These are phyloP conservation scores for Paramuricea clavata DNA, from an alignment of 92 coral and sea anemone genomes.

Conservation along the genomic window DNA sequence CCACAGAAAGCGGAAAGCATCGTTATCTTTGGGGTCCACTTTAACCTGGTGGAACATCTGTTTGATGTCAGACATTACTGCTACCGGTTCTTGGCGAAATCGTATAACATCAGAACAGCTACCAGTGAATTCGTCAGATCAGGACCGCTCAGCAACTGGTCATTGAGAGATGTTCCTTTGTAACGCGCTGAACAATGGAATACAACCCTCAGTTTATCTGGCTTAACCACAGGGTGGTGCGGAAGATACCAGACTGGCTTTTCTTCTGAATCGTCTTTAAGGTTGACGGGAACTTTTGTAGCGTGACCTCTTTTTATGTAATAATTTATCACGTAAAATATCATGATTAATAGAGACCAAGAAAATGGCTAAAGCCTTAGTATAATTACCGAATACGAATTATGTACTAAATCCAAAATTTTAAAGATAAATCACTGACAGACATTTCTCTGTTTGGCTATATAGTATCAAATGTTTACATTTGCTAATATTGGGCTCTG, in stretches of 20 bases:
- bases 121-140: conserved; percentile 74
- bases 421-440: no score
- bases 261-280: conserved; percentile 55
- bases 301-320: conserved; percentile 73
- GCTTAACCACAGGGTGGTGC: conserved; percentile 79
- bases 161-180: conserved; percentile 71
- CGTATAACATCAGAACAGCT: conserved; percentile 70
- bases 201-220: conserved; percentile 77
- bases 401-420: no score
- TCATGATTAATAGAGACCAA: no score
- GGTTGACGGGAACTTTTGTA: conserved; percentile 49
- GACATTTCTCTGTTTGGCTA: no score
- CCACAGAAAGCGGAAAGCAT: conserved; percentile 75
- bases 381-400: no score
- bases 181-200: conserved; percentile 75
- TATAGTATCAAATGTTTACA: no score
- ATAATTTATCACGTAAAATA: conserved; percentile 75
- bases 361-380: no score
- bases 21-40: conserved; percentile 77
- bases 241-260: conserved; percentile 80
- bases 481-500: no score
- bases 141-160: conserved; percentile 71
- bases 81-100: conserved; percentile 68
- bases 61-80: conserved; percentile 71
- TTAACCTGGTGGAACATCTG: conserved; percentile 77